Conservation (phyloP, 2,113 vertebrate species). For the Sprattus sprattus region DNA sequence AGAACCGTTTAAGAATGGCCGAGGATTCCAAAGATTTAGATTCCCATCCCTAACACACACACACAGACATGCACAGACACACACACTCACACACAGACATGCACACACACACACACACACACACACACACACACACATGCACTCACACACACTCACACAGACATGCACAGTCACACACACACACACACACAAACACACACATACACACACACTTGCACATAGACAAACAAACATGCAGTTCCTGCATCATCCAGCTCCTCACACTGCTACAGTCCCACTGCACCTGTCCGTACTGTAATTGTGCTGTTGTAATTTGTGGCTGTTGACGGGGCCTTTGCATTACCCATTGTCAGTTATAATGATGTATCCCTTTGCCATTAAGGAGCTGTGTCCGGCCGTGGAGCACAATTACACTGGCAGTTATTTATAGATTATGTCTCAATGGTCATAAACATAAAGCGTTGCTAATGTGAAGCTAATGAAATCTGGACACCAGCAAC, state of each 20-base stretch:
- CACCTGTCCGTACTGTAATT: conserved; percentile 88
- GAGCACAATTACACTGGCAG: conserved; percentile 84
- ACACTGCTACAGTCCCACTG: conserved; percentile 74
- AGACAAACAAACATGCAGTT: neutral
- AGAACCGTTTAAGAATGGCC: too few species aligned
- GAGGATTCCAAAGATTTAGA: too few species aligned
- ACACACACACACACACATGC: neutral
- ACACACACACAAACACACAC: conserved; percentile 7
- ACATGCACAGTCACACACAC: too few species aligned
- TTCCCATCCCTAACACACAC: too few species aligned
- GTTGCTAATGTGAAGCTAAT: conserved; percentile 98
- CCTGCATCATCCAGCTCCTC: neutral
- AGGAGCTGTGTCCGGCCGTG: conserved; percentile 84
- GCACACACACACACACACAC: neutral
- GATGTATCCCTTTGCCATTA: conserved; percentile 95
- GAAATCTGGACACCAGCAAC: conserved; percentile 97
- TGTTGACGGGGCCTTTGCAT: conserved; percentile 93
- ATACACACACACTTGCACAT: conserved; percentile 9
- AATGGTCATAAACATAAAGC: conserved; percentile 97
- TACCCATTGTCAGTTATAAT: conserved; percentile 95
- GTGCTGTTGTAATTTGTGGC: conserved; percentile 90
- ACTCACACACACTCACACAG: neutral
- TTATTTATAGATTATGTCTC: conserved; percentile 99
- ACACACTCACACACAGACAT: neutral
- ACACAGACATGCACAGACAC: neutral